Evolutionary conservation across 2,113 vertebrate species (phyloP), one percentile per base, ranked within the genome.

Genomic region (Pollachius pollachius): DNA sequence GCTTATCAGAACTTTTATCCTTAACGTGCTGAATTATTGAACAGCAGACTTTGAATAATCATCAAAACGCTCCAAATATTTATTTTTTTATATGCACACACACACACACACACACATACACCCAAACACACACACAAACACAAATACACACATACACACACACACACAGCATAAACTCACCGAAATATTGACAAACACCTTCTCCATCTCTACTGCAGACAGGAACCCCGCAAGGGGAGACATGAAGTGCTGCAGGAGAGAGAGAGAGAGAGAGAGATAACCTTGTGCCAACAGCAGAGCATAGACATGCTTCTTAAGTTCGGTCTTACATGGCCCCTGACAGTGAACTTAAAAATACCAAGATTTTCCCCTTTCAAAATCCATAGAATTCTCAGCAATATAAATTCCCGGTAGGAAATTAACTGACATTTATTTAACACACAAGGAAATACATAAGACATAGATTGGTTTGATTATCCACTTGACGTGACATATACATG

Each of bases 131-230:
- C 37, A 41, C 37, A 41, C 37, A 3, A 6, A 41, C 37, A 23
- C 23, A 23, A 23, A 23, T 23, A 41, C 37, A 41, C 37, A 41
- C 37, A 9, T 13, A 48, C 41, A 9, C 5, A 48, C 41, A 41
- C 37, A 12, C 41, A 48, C 41, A 48, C 41, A 3, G 11, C 7
- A 9, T 48, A 48, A 13, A 92, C 96, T 95, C 87, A 99, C 97
- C 74, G 95, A 90, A 88, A 99, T 95, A 89, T 99, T 98, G 86
- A 98, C 94, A 90, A 99, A 99, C 81, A 99, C 92, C 21, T 89
- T 94, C 69, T 96, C 94, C 77, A 97, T 92, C 69, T 98, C 96
- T 16, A 79, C 75, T 21, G 85, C 11, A 12, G 95, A 92, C 52
- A 99, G 86, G 84, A 96, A 97, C 71, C 92, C 92, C 87, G 91